These are phyloP conservation scores for Brachypteracias leptosomus DNA, from an alignment of 2,113 vertebrate genomes.

Conservation along the genomic window DNA sequence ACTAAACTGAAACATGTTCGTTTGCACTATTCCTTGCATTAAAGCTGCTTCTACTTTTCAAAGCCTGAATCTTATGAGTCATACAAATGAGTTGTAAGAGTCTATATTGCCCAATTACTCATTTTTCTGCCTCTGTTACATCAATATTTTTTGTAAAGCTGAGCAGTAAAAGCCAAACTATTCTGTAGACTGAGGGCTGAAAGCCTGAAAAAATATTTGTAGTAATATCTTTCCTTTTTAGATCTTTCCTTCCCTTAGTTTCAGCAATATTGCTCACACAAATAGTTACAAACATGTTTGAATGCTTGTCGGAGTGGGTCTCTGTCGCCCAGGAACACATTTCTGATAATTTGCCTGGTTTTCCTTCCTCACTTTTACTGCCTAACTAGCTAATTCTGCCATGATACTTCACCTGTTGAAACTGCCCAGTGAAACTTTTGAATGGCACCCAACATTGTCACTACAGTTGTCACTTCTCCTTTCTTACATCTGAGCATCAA, in stretches of 20 bases:
- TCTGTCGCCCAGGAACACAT: background rate
- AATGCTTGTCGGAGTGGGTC: background rate
- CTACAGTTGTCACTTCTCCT: background rate
- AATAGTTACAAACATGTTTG: background rate
- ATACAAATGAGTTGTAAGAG: background rate
- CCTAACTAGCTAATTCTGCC: background rate
- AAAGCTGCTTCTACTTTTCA: background rate
- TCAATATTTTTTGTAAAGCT: conserved; percentile 11
- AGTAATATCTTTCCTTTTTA: background rate
- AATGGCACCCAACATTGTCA: background rate
- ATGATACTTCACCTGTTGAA: background rate
- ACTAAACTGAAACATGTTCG: background rate
- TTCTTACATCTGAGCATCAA: background rate
- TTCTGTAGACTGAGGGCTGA: background rate
- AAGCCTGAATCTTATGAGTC: background rate
- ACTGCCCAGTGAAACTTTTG: background rate
- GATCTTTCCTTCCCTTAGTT: background rate
- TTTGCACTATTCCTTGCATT: background rate
- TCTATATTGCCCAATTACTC: background rate
- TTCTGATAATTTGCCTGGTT: background rate
- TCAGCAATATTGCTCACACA: background rate
- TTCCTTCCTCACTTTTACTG: background rate
- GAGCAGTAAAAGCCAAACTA: background rate
- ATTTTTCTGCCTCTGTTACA: background rate
- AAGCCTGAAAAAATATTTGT: background rate